Base-by-base conservation (phyloP, 2,888 invertebrate species). In the Andrena flavipes region DNA sequence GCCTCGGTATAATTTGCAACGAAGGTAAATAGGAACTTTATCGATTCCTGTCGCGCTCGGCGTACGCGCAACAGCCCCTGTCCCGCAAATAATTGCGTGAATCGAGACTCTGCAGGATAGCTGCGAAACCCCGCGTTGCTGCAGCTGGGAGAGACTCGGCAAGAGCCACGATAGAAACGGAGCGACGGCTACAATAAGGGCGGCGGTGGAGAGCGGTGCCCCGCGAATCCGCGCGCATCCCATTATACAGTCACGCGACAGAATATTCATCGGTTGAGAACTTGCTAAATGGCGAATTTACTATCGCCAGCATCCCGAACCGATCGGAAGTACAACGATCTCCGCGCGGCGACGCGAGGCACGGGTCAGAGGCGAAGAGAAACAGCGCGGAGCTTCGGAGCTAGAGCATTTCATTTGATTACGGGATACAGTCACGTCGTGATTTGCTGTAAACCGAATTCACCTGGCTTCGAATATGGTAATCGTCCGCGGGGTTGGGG, bases 181-280 rank as follows among this genome's bases (percentile, higher is more conserved):
- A 62, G 73, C 80, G 69, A 69, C 30, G 56, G 68, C 76, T 76
- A 82, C 86, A 87, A 86, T 86, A 88, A 84, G 82, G 74, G 75
- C 63, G 81, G 63, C 54, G 75, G 82, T 56, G 65, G 69, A 20
- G 30, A 30, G 8, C 30, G 30, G 30, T 30, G 13, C n/a, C 26
- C n/a, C 76, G 60, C 80, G 77, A 82, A 63, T 75, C 65, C 69
- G 59, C 62, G 76, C 81, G 72, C 64, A 82, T 76, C 79, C 77
- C 81, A 78, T 86, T 85, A 88, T 80, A 80, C 75, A 51, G 76
- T 74, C 78, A 71, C 75, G 64, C 64, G 76, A 76, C 72, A 74
- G 87, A 88, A 88, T 88, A 88, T 88, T 88, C 88, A 88, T 85
- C 81, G 85, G 74, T 70, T 26, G 76, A 80, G 81, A 85, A 85